phyloP scores from a whole-genome alignment of 2,113 vertebrate species.

The Dinomys branickii region DNA sequence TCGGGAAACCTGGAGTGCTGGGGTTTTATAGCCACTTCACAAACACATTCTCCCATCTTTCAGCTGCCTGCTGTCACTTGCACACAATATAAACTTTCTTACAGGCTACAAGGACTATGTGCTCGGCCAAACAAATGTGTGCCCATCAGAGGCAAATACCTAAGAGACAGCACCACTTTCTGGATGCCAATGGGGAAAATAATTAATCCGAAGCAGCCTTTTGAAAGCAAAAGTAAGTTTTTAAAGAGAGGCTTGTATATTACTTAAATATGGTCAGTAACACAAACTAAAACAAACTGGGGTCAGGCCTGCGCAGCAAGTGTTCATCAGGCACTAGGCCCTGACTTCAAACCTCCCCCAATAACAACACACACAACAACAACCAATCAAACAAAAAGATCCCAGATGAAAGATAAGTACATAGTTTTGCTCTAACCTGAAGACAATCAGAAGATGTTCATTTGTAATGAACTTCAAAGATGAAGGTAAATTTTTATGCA shows the following conservation, averaged over 20 bases:
- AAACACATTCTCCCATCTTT: slow-evolving; percentile 44
- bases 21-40: slow-evolving; percentile 51
- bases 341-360: background rate
- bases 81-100: slow-evolving; percentile 28
- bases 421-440: background rate
- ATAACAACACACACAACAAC: background rate
- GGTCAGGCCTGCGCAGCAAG: no score
- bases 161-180: slow-evolving; percentile 28
- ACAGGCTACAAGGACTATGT: background rate
- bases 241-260: slow-evolving; percentile 40
- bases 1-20: background rate
- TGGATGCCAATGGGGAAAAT: slow-evolving; percentile 4
- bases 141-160: background rate
- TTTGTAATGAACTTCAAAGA: background rate
- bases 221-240: slow-evolving; percentile 48
- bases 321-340: background rate
- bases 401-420: background rate
- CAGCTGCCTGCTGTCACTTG: slow-evolving; percentile 37
- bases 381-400: background rate
- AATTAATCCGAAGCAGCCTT: background rate
- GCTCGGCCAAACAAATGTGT: slow-evolving; percentile 49
- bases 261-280: slow-evolving; percentile 38
- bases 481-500: background rate
- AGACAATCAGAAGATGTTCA: background rate
- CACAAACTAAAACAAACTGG: background rate